Evolutionary conservation across 1,140 invertebrate species (phyloP).

Genomic region (Neodiprion fabricii): DNA sequence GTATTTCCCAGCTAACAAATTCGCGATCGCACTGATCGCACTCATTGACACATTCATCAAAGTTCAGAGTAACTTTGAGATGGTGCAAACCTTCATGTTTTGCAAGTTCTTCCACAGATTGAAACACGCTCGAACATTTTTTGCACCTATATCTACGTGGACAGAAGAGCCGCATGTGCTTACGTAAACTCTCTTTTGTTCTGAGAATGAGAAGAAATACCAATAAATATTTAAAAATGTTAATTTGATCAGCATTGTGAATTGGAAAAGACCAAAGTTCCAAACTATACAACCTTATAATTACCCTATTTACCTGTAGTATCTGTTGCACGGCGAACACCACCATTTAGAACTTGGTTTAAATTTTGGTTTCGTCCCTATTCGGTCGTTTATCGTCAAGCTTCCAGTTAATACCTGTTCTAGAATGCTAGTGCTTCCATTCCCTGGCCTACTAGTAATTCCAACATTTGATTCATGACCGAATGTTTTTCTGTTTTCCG

Average conservation of each 20-base stretch:
- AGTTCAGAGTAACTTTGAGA: slow-evolving; percentile 45
- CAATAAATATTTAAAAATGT: slow-evolving; percentile 13
- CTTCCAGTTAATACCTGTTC: slow-evolving; percentile 48
- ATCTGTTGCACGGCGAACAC: slow-evolving; percentile 50
- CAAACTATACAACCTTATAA: slow-evolving; percentile 7
- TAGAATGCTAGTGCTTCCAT: slow-evolving; percentile 42
- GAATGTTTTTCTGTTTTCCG: slow-evolving; percentile 25
- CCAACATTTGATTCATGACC: background rate
- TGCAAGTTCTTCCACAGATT: slow-evolving; percentile 44
- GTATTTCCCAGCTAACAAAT: slow-evolving; percentile 51
- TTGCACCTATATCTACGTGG: slow-evolving; percentile 46
- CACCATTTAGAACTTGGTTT: slow-evolving; percentile 46
- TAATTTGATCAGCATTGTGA: background rate
- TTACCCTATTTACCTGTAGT: slow-evolving; percentile 40
- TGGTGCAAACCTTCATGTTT: slow-evolving; percentile 47
- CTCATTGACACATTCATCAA: slow-evolving; percentile 39
- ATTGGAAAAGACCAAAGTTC: background rate
- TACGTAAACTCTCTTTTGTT: slow-evolving; percentile 44
- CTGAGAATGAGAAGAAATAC: slow-evolving; percentile 31
- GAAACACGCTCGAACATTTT: slow-evolving; percentile 42
- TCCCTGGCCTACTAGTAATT: background rate
- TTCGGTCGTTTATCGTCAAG: slow-evolving; percentile 45
- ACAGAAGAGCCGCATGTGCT: slow-evolving; percentile 46
- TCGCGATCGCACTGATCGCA: slow-evolving; percentile 50
- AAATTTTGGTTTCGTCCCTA: slow-evolving; percentile 32